Evolutionary conservation across 2,888 invertebrate genomes (phyloP), one percentile per base, ranked within the genome.

Genomic region (Melolontha melolontha): DNA sequence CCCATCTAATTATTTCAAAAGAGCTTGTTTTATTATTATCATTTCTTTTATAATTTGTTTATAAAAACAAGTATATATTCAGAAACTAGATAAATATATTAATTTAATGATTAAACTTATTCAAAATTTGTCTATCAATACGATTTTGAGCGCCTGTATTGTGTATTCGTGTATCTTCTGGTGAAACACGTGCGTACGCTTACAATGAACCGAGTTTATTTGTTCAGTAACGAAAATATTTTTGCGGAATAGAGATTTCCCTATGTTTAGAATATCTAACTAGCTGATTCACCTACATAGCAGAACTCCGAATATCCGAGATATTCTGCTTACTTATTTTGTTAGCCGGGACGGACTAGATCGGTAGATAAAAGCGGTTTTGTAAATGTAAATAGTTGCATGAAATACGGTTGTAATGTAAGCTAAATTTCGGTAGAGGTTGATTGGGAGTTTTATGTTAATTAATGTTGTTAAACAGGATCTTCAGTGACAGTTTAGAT

Each of bases 351-450:
- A 54, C 40, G 40, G 40, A 40, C 54, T n/a, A 54, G 54, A 54
- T 40, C 40, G 40, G 17, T 40, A 34, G 54, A 54, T 54, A 54
- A 54, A 54, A 34, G 40, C 54, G 17, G 40, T 41, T 54, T 54
- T 34, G 40, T 54, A 17, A 29, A 17, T 40, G 54, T 40, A 54
- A 54, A 54, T 54, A 54, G 54, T 54, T 54, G 39, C 17, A 12
- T 11, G 40, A 54, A 54, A 54, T 54, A 54, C 40, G 54, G 10
- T 8, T 40, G 54, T 14, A 54, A 54, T 39, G 16, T 8, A 34
- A 8, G 34, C 6, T 40, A 17, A 40, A 40, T 39, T 54, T 54
- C 40, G 8, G 17, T 10, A 34, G 8, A 34, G 40, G 54, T 17
- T 11, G 7, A 54, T 40, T 10, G 54, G 1, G 17, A 54, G 40